Evolutionary conservation across 2,888 invertebrate species (phyloP).

Genomic region (Halictus ligatus): DNA sequence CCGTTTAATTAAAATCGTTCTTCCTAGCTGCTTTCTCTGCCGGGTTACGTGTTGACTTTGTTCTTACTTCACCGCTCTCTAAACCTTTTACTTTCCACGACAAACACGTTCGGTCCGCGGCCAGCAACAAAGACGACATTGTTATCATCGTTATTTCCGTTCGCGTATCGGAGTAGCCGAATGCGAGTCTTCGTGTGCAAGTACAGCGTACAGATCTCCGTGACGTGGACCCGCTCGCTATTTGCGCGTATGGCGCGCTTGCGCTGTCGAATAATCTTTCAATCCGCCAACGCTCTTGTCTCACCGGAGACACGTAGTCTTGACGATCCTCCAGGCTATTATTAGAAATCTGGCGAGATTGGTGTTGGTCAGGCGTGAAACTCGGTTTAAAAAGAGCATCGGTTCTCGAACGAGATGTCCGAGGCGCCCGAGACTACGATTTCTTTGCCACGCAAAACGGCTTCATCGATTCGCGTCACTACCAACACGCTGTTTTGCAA

Average conservation of each 20-base stretch:
- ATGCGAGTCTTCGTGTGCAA: slow-evolving; percentile 72
- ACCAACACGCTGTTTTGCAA: neutral
- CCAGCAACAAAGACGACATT: neutral
- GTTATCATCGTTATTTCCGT: slow-evolving; percentile 23
- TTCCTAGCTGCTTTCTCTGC: neutral
- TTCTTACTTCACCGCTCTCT: neutral
- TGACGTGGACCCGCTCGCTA: slow-evolving; percentile 65
- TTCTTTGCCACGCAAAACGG: neutral
- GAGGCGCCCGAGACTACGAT: neutral
- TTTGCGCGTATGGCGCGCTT: slow-evolving; percentile 70
- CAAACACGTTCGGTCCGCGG: neutral
- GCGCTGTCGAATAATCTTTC: slow-evolving; percentile 62
- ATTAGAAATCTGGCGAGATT: slow-evolving; percentile 26
- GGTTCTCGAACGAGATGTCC: neutral
- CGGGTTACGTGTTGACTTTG: neutral
- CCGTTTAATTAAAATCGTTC: slow-evolving; percentile 2
- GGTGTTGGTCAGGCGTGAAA: slow-evolving; percentile 22
- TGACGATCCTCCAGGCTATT: slow-evolving; percentile 25
- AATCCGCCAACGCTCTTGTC: slow-evolving; percentile 54
- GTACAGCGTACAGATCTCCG: slow-evolving; percentile 73
- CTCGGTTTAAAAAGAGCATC: neutral
- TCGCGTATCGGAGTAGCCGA: slow-evolving; percentile 56
- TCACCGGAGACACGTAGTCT: slow-evolving; percentile 31
- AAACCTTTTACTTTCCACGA: slow-evolving; percentile 3
- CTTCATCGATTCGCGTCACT: neutral